Conservation (phyloP, 1,140 invertebrate species). For the Luehdorfia chinensis region DNA sequence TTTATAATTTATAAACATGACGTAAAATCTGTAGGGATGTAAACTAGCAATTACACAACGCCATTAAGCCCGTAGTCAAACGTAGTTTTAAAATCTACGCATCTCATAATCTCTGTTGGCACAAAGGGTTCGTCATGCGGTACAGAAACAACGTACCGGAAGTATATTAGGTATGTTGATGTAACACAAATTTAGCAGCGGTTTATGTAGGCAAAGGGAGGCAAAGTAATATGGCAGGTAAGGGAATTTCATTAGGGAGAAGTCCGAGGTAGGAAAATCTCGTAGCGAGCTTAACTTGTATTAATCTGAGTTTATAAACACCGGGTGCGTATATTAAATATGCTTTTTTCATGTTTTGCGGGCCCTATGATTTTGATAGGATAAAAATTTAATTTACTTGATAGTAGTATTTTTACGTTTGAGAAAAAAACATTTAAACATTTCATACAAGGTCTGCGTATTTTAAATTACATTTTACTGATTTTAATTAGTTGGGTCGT, state of each 20-base stretch:
- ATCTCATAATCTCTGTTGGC: slow-evolving; percentile 15
- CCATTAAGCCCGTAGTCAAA: slow-evolving; percentile 6
- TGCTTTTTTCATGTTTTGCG: neutral
- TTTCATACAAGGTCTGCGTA: too few species aligned
- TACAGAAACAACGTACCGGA: slow-evolving; percentile 6
- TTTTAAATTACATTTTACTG: too few species aligned
- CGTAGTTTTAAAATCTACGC: slow-evolving; percentile 16
- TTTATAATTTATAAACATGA: too few species aligned
- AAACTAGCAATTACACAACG: slow-evolving; percentile 8
- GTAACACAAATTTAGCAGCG: slow-evolving; percentile 15
- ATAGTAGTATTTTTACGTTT: too few species aligned
- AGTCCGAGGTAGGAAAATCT: slow-evolving; percentile 16
- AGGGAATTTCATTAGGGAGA: slow-evolving; percentile 17
- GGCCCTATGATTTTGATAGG: neutral
- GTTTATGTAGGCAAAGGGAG: slow-evolving; percentile 15
- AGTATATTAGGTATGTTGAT: slow-evolving; percentile 17
- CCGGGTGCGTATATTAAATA: slow-evolving; percentile 8
- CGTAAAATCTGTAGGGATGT: too few species aligned
- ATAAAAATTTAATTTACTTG: too few species aligned
- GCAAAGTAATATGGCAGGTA: slow-evolving; percentile 18
- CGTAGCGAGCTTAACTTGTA: slow-evolving; percentile 14
- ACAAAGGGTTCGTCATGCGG: slow-evolving; percentile 12
- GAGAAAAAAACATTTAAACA: too few species aligned
- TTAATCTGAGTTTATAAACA: slow-evolving; percentile 16
- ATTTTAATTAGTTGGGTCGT: too few species aligned